Conservation (phyloP, 2,113 vertebrate species). For the Nerophis lumbriciformis region DNA sequence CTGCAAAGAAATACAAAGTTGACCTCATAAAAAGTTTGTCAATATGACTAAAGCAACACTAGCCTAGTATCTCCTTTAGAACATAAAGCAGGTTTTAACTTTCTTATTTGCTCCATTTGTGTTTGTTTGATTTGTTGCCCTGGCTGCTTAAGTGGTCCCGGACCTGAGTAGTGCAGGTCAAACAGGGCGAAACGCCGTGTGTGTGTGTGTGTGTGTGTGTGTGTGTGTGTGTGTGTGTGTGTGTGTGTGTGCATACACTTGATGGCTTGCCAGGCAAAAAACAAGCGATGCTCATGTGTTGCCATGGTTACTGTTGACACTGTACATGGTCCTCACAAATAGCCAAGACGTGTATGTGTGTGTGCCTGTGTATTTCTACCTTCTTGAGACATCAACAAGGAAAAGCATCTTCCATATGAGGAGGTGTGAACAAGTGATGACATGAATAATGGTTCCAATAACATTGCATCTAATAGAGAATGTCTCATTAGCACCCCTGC, state of each 20-base stretch:
- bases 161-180: conserved; percentile 16
- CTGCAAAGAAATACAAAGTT: not conserved
- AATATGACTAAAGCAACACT: too few relatives aligned
- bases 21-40: not conserved
- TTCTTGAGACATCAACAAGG: too few relatives aligned
- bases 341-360: too few relatives aligned
- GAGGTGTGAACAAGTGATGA: too few relatives aligned
- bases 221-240: not conserved
- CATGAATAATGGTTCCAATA: too few relatives aligned
- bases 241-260: not conserved
- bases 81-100: too few relatives aligned
- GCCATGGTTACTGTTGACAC: conserved; percentile 61
- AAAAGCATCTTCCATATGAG: too few relatives aligned
- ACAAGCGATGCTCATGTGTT: conserved; percentile 21
- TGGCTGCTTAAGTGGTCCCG: conserved; percentile 5
- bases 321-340: conserved; percentile 10
- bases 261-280: conserved; percentile 7
- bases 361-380: too few relatives aligned
- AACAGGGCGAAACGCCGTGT: not conserved
- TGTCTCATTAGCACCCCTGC: too few relatives aligned
- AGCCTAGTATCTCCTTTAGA: too few relatives aligned
- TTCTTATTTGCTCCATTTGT: not conserved
- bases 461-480: too few relatives aligned
- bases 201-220: not conserved
- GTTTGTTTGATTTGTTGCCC: not conserved